These are phyloP conservation scores for Lucilia cuprina DNA, from an alignment of 1,140 invertebrate genomes.

Conservation along the genomic window DNA sequence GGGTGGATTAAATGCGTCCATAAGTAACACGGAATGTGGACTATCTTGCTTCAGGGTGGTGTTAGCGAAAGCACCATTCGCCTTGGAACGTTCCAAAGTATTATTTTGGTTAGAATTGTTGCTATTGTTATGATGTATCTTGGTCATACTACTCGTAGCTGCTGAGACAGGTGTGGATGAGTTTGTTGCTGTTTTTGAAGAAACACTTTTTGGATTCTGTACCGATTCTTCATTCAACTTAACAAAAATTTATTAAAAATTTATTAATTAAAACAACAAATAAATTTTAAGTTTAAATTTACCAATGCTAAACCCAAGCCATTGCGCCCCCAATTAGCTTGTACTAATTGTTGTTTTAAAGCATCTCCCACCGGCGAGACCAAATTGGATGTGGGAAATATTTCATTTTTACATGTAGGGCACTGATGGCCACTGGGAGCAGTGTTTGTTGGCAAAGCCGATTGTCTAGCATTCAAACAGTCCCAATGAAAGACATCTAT, in stretches of 20 bases:
- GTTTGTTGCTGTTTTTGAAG: slow-evolving; percentile 38
- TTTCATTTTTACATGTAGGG: slow-evolving; percentile 52
- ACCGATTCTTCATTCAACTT: slow-evolving; percentile 53
- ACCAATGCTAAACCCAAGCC: slow-evolving; percentile 58
- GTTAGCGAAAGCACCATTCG: slow-evolving; percentile 44
- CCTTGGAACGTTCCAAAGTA: slow-evolving; percentile 48
- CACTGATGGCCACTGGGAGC: slow-evolving; percentile 57
- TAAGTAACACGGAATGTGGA: slow-evolving; percentile 61
- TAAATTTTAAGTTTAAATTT: slow-evolving; percentile 20
- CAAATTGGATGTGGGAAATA: slow-evolving; percentile 59
- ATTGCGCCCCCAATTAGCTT: slow-evolving; percentile 61
- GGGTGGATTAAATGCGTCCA: slow-evolving; percentile 61
- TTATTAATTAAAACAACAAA: not conserved
- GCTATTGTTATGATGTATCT: slow-evolving; percentile 50
- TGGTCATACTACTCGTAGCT: slow-evolving; percentile 54
- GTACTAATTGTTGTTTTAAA: slow-evolving; percentile 50
- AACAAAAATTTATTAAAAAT: not conserved
- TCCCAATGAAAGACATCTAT: slow-evolving; percentile 61
- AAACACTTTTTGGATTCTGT: slow-evolving; percentile 43
- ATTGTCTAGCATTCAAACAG: slow-evolving; percentile 58
- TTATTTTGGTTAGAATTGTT: not conserved
- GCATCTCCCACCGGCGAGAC: slow-evolving; percentile 59
- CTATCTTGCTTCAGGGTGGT: slow-evolving; percentile 44
- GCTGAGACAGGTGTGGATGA: slow-evolving; percentile 37
- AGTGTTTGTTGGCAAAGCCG: slow-evolving; percentile 57